phyloP scores from a whole-genome alignment of 2,113 vertebrate species.

The Syrrhaptes paradoxus region DNA sequence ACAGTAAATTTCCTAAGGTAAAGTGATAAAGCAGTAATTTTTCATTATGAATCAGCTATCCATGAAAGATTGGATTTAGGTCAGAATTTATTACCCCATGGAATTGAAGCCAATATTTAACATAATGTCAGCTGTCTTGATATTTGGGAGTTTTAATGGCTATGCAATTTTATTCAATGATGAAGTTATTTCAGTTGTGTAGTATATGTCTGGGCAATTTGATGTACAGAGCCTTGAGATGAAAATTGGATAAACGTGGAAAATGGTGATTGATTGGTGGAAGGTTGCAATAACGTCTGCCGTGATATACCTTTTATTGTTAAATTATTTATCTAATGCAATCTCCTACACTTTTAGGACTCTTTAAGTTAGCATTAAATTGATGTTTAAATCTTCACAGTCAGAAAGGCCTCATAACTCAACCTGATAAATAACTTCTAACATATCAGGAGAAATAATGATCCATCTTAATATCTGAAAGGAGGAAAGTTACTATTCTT shows the following conservation, averaged over 20 bases:
- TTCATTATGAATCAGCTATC: slow-evolving; percentile 76
- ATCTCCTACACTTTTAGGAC: slow-evolving; percentile 59
- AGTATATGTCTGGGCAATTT: slow-evolving; percentile 62
- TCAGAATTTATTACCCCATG: slow-evolving; percentile 74
- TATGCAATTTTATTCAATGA: slow-evolving; percentile 72
- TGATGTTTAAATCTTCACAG: slow-evolving; percentile 57
- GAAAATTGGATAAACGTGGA: slow-evolving; percentile 74
- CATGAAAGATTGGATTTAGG: slow-evolving; percentile 76
- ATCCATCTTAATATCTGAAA: slow-evolving; percentile 37
- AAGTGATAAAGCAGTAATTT: slow-evolving; percentile 75
- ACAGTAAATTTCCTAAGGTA: slow-evolving; percentile 64
- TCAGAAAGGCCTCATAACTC: slow-evolving; percentile 40
- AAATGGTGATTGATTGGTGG: slow-evolving; percentile 76
- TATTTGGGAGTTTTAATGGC: slow-evolving; percentile 73
- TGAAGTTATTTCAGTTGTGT: slow-evolving; percentile 76
- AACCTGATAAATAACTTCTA: slow-evolving; percentile 67
- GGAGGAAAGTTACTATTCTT: not conserved
- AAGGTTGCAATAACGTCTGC: slow-evolving; percentile 39
- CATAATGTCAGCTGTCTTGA: slow-evolving; percentile 68
- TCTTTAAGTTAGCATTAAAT: slow-evolving; percentile 73
- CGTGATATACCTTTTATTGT: slow-evolving; percentile 76
- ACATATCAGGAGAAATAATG: slow-evolving; percentile 39
- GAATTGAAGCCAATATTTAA: slow-evolving; percentile 77
- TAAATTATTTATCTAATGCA: slow-evolving; percentile 79
- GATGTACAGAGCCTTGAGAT: slow-evolving; percentile 60